Conservation (phyloP, 2,113 vertebrate genomes). For the Nymphicus hollandicus region DNA sequence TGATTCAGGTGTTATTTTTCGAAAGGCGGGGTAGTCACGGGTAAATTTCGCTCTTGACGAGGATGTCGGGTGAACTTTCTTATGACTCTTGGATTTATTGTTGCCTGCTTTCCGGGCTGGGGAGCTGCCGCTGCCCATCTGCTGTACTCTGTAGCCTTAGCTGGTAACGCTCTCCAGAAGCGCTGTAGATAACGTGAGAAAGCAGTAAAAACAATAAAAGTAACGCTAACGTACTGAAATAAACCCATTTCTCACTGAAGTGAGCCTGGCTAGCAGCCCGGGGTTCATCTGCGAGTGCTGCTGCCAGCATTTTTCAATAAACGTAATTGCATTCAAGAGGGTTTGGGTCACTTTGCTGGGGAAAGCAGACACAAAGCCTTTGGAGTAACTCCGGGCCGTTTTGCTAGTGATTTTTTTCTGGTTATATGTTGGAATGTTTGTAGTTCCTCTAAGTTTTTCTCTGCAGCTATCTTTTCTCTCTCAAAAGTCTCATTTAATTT, state of each 20-base stretch:
- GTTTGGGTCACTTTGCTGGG: not conserved
- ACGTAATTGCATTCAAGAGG: not conserved
- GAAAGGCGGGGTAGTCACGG: not conserved
- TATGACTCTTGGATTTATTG: not conserved
- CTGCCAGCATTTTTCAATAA: not conserved
- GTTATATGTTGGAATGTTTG: accelerated
- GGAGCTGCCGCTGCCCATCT: not conserved
- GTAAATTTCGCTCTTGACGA: not conserved
- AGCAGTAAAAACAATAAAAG: not conserved
- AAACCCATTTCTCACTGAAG: not conserved
- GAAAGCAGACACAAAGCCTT: not conserved
- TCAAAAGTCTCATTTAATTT: not conserved
- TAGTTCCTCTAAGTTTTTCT: not conserved
- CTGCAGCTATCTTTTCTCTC: not conserved
- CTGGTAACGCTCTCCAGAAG: not conserved
- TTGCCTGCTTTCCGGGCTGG: not conserved
- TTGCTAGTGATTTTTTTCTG: not conserved
- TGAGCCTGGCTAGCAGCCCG: not conserved
- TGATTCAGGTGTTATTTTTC: not conserved
- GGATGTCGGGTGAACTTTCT: not conserved
- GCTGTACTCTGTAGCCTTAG: not conserved
- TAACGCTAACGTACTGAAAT: not conserved
- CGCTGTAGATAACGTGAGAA: not conserved
- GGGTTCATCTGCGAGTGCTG: not conserved
- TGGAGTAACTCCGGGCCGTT: not conserved